Base-by-base conservation (phyloP, 2,888 invertebrate species). In the Nemapogon koenigi region DNA sequence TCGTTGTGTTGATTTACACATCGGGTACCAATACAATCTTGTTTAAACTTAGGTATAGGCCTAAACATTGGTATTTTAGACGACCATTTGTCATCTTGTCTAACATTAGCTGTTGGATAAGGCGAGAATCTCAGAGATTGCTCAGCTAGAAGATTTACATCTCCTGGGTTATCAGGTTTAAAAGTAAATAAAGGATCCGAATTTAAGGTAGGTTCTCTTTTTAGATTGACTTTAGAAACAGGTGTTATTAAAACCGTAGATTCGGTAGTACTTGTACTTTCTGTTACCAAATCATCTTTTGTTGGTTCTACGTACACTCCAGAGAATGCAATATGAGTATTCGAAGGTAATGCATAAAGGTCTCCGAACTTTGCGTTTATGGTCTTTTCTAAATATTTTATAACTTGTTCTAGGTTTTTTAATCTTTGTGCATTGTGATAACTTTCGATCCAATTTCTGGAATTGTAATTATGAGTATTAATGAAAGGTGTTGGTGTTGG, bases 131-230 rank as follows among this genome's bases (percentile, higher is more conserved):
- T 55, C 4, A 64, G 45, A 39, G 59, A 61, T 15, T 59, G 57
- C 38, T 87, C 83, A 2, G 89, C 89, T 46, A 90, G 53, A 27
- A 89, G 65, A 63, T 90, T 90, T 0, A 90, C 83, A 39, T 90
- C 90, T 22, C 87, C 83, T 0, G 89, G 89, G 45, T 83, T 85
- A 41, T 85, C 83, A 0, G 90, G 90, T 54, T 88, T 90, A 50
- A 81, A 90, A 2, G 79, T 82, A 52, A 83, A 84, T 44, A 90
- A 80, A 13, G 88, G 88, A 55, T 90, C 89, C 32, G 67, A 58
- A 40, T 65, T 58, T 39, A 72, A 22, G 8, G n/a, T 16, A 51
- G 50, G 31, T 22, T 38, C 22, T 14, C 22, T 18, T 22, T n/a
- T 26, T 2, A 14, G n/a, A 0, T 49, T 58, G 11, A 41, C 40